These are phyloP conservation scores for Stercorarius parasiticus DNA, from an alignment of 2,113 vertebrate species.

Conservation along the genomic window DNA sequence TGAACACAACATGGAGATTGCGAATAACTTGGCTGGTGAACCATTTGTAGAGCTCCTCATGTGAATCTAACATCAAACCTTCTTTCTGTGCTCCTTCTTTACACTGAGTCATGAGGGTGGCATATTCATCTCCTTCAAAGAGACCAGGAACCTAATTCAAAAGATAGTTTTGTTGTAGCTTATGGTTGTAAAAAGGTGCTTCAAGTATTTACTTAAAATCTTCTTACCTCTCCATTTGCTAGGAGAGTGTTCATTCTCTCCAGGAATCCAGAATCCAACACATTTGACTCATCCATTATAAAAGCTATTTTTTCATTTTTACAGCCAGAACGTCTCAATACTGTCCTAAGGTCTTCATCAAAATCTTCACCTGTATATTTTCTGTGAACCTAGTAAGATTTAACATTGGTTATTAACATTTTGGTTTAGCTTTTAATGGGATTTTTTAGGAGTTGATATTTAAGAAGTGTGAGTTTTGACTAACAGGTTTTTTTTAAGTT, in stretches of 20 bases:
- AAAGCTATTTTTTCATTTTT: slow-evolving; percentile 99
- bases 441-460: neutral
- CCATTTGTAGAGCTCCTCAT: slow-evolving; percentile 98
- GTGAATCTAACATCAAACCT: slow-evolving; percentile 96
- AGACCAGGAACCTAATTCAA: slow-evolving; percentile 89
- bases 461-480: neutral
- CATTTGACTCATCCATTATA: slow-evolving; percentile 99
- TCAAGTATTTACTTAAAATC: neutral
- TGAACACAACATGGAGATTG: slow-evolving; percentile 98
- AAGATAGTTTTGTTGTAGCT: neutral
- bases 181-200: neutral
- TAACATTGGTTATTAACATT: neutral
- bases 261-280: slow-evolving; percentile 95
- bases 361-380: slow-evolving; percentile 99
- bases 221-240: slow-evolving; percentile 93
- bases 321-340: slow-evolving; percentile 95
- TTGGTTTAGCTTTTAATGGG: neutral
- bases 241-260: slow-evolving; percentile 98
- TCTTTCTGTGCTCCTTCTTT: slow-evolving; percentile 99
- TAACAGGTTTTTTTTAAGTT: neutral
- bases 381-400: slow-evolving; percentile 87
- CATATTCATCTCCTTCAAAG: slow-evolving; percentile 97
- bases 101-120: slow-evolving; percentile 97
- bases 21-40: slow-evolving; percentile 99
- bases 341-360: slow-evolving; percentile 94